Percentiles rank a stretch among this genome's conserved stretches.
Conservation (phyloP, 2,888 invertebrate genomes). For the Thymelicus lineola region DNA sequence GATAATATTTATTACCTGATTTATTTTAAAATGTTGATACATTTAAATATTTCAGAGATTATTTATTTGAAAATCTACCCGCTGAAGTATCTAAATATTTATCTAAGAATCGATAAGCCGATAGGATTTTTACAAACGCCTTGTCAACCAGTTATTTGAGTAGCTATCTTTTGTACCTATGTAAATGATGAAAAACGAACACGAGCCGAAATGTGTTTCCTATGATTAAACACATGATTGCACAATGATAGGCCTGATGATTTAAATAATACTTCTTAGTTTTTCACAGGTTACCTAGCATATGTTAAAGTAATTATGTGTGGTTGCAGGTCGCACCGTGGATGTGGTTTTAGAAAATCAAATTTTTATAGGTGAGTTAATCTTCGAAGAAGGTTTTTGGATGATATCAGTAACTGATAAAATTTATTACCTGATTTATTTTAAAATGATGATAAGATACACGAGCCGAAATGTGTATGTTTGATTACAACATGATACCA, state of each 20-base stretch:
- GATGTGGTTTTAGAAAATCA: neutral
- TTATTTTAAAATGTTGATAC: slow-evolving; percentile 64
- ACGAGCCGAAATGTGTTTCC: slow-evolving; percentile 38
- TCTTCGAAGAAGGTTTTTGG: too few relatives aligned
- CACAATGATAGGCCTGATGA: slow-evolving; percentile 38
- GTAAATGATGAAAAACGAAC: slow-evolving; percentile 30
- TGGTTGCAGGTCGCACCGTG: slow-evolving; percentile 22
- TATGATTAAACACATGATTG: slow-evolving; percentile 38
- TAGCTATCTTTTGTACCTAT: neutral
- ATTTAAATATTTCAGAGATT: neutral
- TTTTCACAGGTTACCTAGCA: neutral
- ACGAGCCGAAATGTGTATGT: slow-evolving; percentile 77
- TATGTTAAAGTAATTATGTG: slow-evolving; percentile 5
- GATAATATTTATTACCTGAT: neutral
- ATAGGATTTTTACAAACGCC: slow-evolving; percentile 9
- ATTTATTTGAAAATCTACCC: neutral
- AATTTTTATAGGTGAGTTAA: too few relatives aligned
- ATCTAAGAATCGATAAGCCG: slow-evolving; percentile 14
- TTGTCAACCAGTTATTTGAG: neutral
- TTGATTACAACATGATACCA: slow-evolving; percentile 55
- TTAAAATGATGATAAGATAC: slow-evolving; percentile 69
- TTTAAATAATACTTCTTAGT: neutral
- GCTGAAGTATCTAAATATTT: slow-evolving; percentile 15
- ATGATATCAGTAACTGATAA: too few relatives aligned
- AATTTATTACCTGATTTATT: neutral